Evolutionary conservation across 2,797 vertebrate species (phyloP).

Genomic region (Melanotaenia nigrans): DNA sequence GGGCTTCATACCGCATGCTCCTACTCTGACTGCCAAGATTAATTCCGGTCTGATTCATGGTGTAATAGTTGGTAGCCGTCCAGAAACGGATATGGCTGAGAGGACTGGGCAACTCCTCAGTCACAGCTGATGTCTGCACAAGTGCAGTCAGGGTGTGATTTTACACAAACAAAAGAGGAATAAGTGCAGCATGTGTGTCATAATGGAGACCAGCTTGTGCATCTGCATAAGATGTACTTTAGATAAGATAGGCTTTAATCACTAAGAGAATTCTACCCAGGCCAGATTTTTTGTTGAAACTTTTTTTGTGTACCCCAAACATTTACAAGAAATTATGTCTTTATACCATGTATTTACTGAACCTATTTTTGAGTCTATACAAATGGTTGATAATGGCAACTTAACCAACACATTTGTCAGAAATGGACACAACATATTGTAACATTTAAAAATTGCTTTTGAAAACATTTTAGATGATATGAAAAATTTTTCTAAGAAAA

Average conservation of each 20-base stretch:
- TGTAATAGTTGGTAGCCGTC: conserved; percentile 41
- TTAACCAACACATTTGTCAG: too few relatives aligned
- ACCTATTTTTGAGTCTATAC: too few relatives aligned
- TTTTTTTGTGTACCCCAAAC: conserved; percentile 15
- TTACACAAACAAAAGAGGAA: conserved; percentile 15
- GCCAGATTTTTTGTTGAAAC: not conserved
- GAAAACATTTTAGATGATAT: too few relatives aligned
- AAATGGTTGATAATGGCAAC: too few relatives aligned
- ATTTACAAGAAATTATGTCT: conserved; percentile 3
- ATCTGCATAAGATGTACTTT: conserved; percentile 38
- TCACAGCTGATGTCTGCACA: conserved; percentile 1
- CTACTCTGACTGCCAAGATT: conserved; percentile 44
- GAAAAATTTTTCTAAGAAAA: too few relatives aligned
- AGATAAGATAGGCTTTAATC: not conserved
- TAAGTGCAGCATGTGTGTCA: conserved; percentile 22
- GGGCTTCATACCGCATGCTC: conserved; percentile 38
- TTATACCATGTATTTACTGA: not conserved
- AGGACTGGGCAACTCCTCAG: conserved; percentile 19
- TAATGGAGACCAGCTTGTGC: conserved; percentile 31
- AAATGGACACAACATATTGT: too few relatives aligned
- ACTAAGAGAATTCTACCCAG: not conserved
- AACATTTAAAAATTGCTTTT: too few relatives aligned
- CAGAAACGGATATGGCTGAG: conserved; percentile 39
- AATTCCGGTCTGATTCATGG: conserved; percentile 51
- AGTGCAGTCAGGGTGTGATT: conserved; percentile 5